These are phyloP conservation scores for Spilarctia lutea DNA, from an alignment of 2,888 invertebrate genomes.

Conservation along the genomic window DNA sequence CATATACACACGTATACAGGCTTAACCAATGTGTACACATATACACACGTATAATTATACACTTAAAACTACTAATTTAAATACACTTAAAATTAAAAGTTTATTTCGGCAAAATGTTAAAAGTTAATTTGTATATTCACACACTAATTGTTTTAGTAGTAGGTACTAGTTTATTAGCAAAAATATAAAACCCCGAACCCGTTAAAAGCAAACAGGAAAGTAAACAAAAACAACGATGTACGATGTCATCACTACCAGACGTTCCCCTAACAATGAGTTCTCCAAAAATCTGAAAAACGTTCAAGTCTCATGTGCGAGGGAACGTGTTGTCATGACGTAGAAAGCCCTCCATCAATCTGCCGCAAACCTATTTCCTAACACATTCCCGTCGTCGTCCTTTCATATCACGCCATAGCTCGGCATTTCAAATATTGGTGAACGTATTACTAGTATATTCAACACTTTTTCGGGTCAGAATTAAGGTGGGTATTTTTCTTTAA, in stretches of 20 bases:
- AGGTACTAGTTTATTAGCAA: neutral
- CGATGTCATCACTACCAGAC: constrained; percentile 59
- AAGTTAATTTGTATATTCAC: no score
- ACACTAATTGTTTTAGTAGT: neutral
- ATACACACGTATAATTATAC: no score
- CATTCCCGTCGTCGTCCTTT: constrained; percentile 66
- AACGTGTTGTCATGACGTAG: constrained; percentile 75
- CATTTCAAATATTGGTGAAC: constrained; percentile 70
- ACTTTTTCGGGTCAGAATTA: constrained; percentile 48
- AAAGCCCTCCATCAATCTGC: constrained; percentile 78
- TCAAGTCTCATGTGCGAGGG: constrained; percentile 65
- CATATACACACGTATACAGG: no score
- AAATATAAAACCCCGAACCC: neutral
- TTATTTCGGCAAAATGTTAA: no score
- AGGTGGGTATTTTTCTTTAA: constrained; percentile 33
- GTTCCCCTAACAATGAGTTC: constrained; percentile 60
- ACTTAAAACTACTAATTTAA: no score
- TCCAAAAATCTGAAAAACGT: constrained; percentile 69
- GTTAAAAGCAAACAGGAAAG: constrained; percentile 21
- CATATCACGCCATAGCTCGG: constrained; percentile 66
- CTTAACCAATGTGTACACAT: no score
- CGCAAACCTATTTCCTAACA: constrained; percentile 73
- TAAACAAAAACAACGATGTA: constrained; percentile 53
- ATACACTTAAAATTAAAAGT: no score
- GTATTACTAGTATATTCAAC: constrained; percentile 64